Base-by-base conservation (phyloP, 2,888 invertebrate species). In the Apomyelois bistriatella region DNA sequence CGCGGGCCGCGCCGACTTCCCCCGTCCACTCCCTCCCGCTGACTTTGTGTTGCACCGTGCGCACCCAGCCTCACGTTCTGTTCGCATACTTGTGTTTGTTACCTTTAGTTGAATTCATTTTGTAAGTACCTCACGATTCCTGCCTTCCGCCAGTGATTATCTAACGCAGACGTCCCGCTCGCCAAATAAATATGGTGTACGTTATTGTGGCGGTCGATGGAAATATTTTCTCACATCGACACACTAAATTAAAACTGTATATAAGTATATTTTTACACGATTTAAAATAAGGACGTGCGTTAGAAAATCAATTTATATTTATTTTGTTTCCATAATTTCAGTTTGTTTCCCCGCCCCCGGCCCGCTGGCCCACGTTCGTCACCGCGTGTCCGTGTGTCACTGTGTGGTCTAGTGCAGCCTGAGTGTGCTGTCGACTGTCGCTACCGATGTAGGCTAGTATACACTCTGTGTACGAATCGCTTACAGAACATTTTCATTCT, bases 291-390 rank as follows among this genome's bases (percentile, higher is more conserved):
- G 22, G 22, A 22, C 5, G 22, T 22, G 22, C 22, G 22, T 22
- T 22, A 10, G 10, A 10, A 32, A 8, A 32, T 10, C 32, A 32
- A 7, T 32, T 28, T 32, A 10, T 3, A 32, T 38, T 13, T 12
- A 7, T 2, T 13, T 3, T 15, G 5, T 12, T 36, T 36, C 15
- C 3, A 3, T 40, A 10, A 28, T 43, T 6, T 7, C 13, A 1
- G n/a, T 2, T 28, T n/a, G 22, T n/a, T 49, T 37, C 54, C 36
- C 53, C 50, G 48, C 48, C 54, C 5, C n/a, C 43, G 84, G 85
- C 12, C 16, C 40, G 86, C 88, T 82, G 68, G 88, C 88, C 88
- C 88, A 87, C 88, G 85, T 75, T 80, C 63, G 85, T 84, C 79
- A 59, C 61, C 58, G 64, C 66, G 85, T 83, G 78, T 59, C 60